A percentile compares a stretch with the other conserved stretches of the same genome.
phyloP scores from a whole-genome alignment of 37 sponge, comb jelly and placozoan genomes.

The Aplysina aerophoba region DNA sequence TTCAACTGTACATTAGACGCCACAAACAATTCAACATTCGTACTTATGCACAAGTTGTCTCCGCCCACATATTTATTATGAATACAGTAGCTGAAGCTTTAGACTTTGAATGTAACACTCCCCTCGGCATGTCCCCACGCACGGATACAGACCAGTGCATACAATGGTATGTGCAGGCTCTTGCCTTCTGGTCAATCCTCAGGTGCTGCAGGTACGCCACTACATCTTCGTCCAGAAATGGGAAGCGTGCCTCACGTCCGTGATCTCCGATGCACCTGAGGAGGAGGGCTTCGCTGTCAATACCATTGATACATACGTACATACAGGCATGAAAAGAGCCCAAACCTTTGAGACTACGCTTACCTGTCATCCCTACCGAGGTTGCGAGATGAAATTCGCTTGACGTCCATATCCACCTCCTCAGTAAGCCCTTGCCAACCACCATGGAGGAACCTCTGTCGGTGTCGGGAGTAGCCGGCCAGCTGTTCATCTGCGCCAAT shows the following conservation, averaged over 20 bases:
- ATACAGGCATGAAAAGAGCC: neutral
- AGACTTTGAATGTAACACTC: too few species aligned
- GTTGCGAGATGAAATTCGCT: slow-evolving; percentile 87
- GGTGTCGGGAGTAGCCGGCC: slow-evolving; percentile 90
- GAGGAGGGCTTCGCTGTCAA: neutral
- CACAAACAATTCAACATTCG: too few species aligned
- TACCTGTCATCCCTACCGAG: slow-evolving; percentile 98
- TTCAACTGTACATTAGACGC: too few species aligned
- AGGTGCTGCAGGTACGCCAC: slow-evolving; percentile 81
- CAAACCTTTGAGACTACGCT: neutral
- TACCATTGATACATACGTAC: too few species aligned
- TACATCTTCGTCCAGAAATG: slow-evolving; percentile 95
- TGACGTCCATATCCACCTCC: slow-evolving; percentile 88
- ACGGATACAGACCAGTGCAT: neutral
- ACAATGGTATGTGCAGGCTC: too few species aligned
- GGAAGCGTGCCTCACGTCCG: slow-evolving; percentile 90
- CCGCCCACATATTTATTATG: too few species aligned
- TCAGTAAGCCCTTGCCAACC: slow-evolving; percentile 76
- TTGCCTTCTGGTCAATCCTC: slow-evolving; percentile 81
- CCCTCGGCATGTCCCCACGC: neutral
- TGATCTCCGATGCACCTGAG: slow-evolving; percentile 90
- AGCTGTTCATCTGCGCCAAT: slow-evolving; percentile 96
- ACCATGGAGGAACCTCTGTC: slow-evolving; percentile 59
- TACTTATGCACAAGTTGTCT: too few species aligned
- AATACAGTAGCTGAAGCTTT: too few species aligned